Conservation (phyloP, 2,113 vertebrate species). For the Cryptotis parvus region DNA sequence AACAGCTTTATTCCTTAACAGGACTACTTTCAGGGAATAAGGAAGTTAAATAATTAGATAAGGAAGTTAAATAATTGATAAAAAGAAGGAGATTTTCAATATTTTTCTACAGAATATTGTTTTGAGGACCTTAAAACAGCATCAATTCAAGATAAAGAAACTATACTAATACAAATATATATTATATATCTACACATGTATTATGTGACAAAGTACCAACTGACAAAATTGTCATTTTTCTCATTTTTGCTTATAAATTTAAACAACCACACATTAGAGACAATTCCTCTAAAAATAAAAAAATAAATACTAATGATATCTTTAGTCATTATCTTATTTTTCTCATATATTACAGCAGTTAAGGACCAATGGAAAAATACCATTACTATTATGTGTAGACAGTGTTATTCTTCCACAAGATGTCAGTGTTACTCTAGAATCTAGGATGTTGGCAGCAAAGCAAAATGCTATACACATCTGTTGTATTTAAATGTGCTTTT, state of each 20-base stretch:
- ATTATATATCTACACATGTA: not conserved
- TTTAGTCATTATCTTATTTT: conserved; percentile 4
- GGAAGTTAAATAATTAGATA: not conserved
- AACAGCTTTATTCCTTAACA: not conserved
- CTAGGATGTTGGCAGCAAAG: not conserved
- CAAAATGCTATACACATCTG: conserved; percentile 17
- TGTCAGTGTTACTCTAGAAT: conserved; percentile 79
- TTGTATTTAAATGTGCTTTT: conserved; percentile 73
- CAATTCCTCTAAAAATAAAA: not conserved
- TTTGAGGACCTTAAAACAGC: not conserved
- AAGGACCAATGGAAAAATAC: not conserved
- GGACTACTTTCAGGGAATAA: not conserved
- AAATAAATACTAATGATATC: not conserved
- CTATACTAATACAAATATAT: not conserved
- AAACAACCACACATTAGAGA: not conserved
- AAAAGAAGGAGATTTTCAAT: not conserved
- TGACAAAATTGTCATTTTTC: not conserved
- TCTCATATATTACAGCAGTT: not conserved
- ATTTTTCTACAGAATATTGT: not conserved
- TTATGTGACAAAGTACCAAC: not conserved
- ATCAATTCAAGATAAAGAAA: not conserved
- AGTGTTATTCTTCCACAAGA: conserved; percentile 72
- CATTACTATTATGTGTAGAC: not conserved
- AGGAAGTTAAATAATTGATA: no score
- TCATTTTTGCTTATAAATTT: not conserved